These are phyloP conservation scores for Calephelis perditalis DNA, from an alignment of 2,888 invertebrate species.

Conservation along the genomic window DNA sequence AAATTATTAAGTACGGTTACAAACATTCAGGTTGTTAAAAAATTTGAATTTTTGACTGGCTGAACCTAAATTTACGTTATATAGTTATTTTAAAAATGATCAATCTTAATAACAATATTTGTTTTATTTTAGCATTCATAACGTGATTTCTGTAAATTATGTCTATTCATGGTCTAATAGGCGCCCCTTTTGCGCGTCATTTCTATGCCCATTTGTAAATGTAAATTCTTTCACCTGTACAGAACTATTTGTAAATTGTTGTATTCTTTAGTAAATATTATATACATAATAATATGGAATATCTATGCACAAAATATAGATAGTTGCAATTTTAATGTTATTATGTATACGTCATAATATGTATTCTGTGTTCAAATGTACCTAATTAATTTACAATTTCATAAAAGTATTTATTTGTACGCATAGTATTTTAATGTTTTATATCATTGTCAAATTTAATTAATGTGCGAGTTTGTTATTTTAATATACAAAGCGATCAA, in stretches of 20 bases:
- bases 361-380: slow-evolving; percentile 13
- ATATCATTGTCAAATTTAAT: background rate
- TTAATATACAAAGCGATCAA: too few relatives aligned
- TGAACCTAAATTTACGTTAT: too few relatives aligned
- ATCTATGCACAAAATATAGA: slow-evolving; percentile 11
- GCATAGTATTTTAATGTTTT: slow-evolving; percentile 1
- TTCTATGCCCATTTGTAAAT: background rate
- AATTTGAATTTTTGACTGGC: too few relatives aligned
- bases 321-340: slow-evolving; percentile 10
- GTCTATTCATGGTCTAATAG: background rate
- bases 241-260: slow-evolving; percentile 6
- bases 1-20: slow-evolving; percentile 17
- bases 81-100: too few relatives aligned
- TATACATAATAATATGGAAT: slow-evolving; percentile 7
- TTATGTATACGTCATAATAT: slow-evolving; percentile 3
- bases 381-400: slow-evolving; percentile 11
- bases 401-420: background rate
- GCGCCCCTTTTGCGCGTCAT: background rate
- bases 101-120: too few relatives aligned
- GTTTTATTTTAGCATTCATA: too few relatives aligned
- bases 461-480: background rate
- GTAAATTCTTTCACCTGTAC: slow-evolving; percentile 4
- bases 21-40: too few relatives aligned
- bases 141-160: background rate
- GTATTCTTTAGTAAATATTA: slow-evolving; percentile 3